Percentiles rank a stretch among this genome's conserved stretches.
Evolutionary conservation across 2,888 invertebrate species (phyloP).

Genomic region (Agrochola macilenta): DNA sequence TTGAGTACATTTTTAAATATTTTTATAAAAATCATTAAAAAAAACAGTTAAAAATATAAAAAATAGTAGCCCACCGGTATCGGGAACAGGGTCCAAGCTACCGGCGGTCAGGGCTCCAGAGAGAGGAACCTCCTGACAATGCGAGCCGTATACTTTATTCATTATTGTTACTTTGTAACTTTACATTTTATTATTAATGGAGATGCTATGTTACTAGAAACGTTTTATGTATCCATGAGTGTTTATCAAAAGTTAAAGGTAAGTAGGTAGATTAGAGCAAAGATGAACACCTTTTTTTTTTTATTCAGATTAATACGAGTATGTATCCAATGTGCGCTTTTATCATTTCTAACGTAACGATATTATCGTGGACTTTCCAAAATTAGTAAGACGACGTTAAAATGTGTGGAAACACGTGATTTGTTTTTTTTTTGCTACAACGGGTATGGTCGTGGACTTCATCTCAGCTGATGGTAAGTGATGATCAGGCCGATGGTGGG

Average conservation of each 20-base stretch:
- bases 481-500: no score
- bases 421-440: no score
- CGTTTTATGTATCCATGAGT: background rate
- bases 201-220: background rate
- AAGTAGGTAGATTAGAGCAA: background rate
- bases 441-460: no score
- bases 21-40: no score
- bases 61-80: no score
- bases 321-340: background rate
- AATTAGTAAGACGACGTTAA: background rate
- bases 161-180: constrained; percentile 2
- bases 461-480: no score
- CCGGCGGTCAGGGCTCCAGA: no score
- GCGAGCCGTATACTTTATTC: background rate
- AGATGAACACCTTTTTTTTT: background rate
- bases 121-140: no score
- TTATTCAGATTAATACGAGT: background rate
- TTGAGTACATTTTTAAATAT: no score
- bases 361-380: background rate
- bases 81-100: no score
- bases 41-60: no score
- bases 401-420: background rate
- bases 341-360: background rate
- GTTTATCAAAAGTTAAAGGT: background rate
- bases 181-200: background rate